Conservation (phyloP, 2,888 invertebrate species). For the Euplexia lucipara region DNA sequence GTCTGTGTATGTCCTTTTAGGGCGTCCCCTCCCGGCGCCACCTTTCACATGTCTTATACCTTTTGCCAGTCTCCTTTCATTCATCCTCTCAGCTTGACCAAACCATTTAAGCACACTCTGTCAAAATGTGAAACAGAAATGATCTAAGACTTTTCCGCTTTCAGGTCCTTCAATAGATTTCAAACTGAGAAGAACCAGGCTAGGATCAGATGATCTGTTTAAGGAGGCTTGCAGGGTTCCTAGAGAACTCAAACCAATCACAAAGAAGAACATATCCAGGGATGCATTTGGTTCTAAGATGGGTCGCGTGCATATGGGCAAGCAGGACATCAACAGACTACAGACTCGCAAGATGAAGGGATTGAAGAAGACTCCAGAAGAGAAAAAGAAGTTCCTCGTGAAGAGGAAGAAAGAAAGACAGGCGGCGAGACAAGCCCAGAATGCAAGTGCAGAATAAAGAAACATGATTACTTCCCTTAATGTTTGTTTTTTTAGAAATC, state of each 20-base stretch:
- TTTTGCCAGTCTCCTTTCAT: no score
- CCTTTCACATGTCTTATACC: no score
- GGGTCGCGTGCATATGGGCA: slow-evolving; percentile 98
- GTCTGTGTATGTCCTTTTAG: no score
- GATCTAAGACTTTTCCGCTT: slow-evolving; percentile 68
- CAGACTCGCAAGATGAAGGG: slow-evolving; percentile 98
- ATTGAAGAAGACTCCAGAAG: slow-evolving; percentile 93
- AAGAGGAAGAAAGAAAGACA: slow-evolving; percentile 88
- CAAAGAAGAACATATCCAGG: slow-evolving; percentile 97
- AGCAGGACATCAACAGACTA: slow-evolving; percentile 95
- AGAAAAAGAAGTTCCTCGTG: slow-evolving; percentile 91
- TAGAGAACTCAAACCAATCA: slow-evolving; percentile 94
- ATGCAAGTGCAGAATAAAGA: slow-evolving; percentile 72
- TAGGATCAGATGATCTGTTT: slow-evolving; percentile 97
- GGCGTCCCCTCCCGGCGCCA: no score
- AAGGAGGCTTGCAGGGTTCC: slow-evolving; percentile 96
- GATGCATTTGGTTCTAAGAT: slow-evolving; percentile 97
- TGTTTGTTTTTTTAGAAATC: slow-evolving; percentile 18
- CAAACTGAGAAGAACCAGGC: slow-evolving; percentile 95
- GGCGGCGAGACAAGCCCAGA: slow-evolving; percentile 71
- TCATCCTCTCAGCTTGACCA: no score
- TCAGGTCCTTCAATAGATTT: slow-evolving; percentile 97
- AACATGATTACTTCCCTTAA: slow-evolving; percentile 65
- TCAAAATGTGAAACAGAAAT: no score
- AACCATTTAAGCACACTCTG: no score